Evolutionary conservation across 2,113 vertebrate species (phyloP).

Genomic region (Mesembrinibis cayennensis): DNA sequence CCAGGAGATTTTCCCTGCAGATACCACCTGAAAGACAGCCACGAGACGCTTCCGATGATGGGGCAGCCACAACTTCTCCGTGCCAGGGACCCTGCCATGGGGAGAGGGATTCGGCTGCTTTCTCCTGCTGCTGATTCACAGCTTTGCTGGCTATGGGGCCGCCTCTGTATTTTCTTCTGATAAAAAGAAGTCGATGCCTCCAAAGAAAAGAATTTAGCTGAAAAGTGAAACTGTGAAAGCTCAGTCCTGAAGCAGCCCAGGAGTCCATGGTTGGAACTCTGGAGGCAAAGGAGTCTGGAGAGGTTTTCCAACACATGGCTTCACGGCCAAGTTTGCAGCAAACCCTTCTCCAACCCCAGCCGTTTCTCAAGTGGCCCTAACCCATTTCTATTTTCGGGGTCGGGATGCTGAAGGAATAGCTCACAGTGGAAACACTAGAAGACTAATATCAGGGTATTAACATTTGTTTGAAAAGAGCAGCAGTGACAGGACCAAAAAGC

Average conservation of each 20-base stretch:
- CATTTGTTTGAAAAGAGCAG: neutral
- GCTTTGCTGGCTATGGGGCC: neutral
- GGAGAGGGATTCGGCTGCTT: neutral
- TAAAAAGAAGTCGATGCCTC: neutral
- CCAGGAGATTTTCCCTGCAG: neutral
- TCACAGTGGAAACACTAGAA: neutral
- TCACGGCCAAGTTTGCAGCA: neutral
- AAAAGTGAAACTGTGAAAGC: neutral
- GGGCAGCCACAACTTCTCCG: neutral
- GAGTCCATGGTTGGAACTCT: accelerated
- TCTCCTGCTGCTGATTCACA: neutral
- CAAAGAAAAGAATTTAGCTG: neutral
- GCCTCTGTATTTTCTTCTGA: neutral
- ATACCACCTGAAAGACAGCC: neutral
- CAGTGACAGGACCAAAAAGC: neutral
- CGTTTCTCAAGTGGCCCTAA: neutral
- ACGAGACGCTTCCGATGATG: neutral
- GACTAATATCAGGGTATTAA: neutral
- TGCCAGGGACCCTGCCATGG: neutral
- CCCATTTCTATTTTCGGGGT: neutral
- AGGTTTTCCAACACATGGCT: neutral
- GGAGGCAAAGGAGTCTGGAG: neutral
- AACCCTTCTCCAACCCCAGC: neutral
- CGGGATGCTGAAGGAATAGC: neutral
- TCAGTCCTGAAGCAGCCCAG: neutral